phyloP scores from a whole-genome alignment of 2,113 vertebrate species.

The Brachyistius frenatus region DNA sequence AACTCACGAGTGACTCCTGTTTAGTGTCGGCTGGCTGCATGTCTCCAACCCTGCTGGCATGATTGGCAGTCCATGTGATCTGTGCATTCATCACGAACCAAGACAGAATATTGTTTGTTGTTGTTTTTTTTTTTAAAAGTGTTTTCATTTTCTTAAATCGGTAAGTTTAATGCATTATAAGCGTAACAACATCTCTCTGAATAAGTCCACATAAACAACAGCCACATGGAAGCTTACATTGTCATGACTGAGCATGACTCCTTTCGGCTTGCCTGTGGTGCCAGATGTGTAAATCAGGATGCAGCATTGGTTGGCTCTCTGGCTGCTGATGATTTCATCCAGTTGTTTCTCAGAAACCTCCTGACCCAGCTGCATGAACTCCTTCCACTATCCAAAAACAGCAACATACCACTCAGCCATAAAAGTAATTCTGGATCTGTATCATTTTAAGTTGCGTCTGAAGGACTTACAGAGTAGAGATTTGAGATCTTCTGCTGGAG shows the following conservation, averaged over 20 bases:
- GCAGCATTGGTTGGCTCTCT: constrained; percentile 90
- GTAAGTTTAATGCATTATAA: too few species aligned
- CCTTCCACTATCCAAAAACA: constrained; percentile 86
- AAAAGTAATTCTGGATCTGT: constrained; percentile 1
- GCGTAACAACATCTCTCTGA: too few species aligned
- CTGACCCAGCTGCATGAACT: constrained; percentile 86
- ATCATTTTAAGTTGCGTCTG: neutral
- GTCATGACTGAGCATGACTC: constrained; percentile 94
- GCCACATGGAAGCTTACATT: constrained; percentile 81
- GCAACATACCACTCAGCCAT: neutral
- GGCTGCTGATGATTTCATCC: constrained; percentile 83
- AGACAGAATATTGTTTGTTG: neutral
- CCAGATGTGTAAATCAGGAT: constrained; percentile 91
- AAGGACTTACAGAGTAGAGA: constrained; percentile 86
- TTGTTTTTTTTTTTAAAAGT: neutral
- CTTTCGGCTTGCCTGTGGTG: constrained; percentile 91
- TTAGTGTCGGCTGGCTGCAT: constrained; percentile 88
- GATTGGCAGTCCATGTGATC: constrained; percentile 91
- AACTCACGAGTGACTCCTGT: constrained; percentile 91
- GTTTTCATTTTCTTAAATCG: too few species aligned
- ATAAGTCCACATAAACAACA: neutral
- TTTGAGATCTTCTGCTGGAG: constrained; percentile 73
- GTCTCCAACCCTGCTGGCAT: constrained; percentile 85
- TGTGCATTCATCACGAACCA: constrained; percentile 54
- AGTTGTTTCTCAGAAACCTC: constrained; percentile 84